These are phyloP conservation scores for Hypotaenidia okinawae DNA, from an alignment of 2,797 vertebrate genomes.

Conservation along the genomic window DNA sequence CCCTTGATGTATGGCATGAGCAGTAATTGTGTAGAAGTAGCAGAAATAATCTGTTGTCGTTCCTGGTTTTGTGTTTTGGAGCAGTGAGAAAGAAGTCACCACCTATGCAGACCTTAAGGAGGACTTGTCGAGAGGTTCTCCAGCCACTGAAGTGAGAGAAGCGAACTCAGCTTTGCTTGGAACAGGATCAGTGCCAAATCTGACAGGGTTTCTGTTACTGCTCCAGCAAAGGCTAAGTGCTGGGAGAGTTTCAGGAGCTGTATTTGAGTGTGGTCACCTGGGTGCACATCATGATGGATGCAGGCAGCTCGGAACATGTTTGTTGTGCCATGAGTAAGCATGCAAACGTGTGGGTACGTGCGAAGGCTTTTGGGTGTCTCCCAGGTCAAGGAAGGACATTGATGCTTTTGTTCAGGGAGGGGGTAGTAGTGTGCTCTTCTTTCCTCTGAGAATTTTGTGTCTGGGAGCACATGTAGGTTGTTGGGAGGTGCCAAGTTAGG, in stretches of 20 bases:
- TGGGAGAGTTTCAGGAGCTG: background rate
- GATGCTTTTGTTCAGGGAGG: background rate
- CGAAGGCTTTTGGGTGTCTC: background rate
- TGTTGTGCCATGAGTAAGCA: background rate
- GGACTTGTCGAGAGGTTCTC: background rate
- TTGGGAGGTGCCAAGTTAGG: background rate
- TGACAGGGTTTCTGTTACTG: background rate
- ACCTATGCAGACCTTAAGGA: background rate
- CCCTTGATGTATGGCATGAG: background rate
- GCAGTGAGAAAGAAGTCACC: background rate
- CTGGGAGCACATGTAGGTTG: background rate
- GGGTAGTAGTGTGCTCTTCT: background rate
- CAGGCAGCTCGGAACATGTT: background rate
- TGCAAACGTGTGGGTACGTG: rapidly evolving
- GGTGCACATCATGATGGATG: rapidly evolving
- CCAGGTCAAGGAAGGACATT: background rate
- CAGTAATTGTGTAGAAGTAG: background rate
- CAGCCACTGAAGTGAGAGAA: background rate
- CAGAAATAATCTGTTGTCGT: background rate
- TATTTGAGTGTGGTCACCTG: background rate
- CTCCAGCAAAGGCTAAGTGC: background rate
- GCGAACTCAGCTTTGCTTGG: background rate
- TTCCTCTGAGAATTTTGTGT: background rate
- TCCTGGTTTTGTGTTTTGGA: background rate
- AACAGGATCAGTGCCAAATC: background rate